Conservation (phyloP, 2,888 invertebrate species). For the Lymantria monacha region DNA sequence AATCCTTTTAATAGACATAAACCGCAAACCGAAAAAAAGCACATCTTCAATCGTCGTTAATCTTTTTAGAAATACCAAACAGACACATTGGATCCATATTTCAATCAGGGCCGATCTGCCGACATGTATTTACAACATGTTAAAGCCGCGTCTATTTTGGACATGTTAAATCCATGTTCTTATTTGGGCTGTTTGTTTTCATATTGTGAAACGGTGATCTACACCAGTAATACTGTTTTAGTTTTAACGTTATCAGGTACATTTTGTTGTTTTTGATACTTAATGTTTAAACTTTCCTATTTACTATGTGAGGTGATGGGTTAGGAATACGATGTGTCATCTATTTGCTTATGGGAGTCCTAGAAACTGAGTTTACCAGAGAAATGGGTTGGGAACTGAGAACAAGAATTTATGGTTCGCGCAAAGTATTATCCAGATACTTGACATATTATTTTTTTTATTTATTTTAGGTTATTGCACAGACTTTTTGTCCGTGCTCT, state of each 20-base stretch:
- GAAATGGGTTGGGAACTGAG: too few relatives aligned
- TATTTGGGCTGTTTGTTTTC: constrained; percentile 65
- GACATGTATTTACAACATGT: constrained; percentile 67
- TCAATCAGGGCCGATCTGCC: constrained; percentile 61
- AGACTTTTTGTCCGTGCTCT: too few relatives aligned
- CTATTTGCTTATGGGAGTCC: too few relatives aligned
- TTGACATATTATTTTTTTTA: too few relatives aligned
- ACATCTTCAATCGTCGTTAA: constrained; percentile 18
- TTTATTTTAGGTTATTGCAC: too few relatives aligned
- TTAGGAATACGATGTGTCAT: too few relatives aligned
- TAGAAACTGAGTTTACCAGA: too few relatives aligned
- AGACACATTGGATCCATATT: constrained; percentile 63
- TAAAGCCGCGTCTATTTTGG: constrained; percentile 62
- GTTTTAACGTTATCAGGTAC: constrained; percentile 15
- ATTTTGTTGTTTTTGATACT: not conserved
- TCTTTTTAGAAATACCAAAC: constrained; percentile 45
- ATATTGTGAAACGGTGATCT: constrained; percentile 56
- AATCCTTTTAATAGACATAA: constrained; percentile 15
- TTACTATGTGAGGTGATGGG: too few relatives aligned
- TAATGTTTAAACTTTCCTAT: not conserved
- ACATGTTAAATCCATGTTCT: constrained; percentile 56
- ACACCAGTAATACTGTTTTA: constrained; percentile 32
- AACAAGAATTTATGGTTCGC: too few relatives aligned
- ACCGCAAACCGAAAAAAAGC: constrained; percentile 2
- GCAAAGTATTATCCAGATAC: too few relatives aligned